phyloP scores from a whole-genome alignment of 2,113 vertebrate genomes.

The Percina caprodes region DNA sequence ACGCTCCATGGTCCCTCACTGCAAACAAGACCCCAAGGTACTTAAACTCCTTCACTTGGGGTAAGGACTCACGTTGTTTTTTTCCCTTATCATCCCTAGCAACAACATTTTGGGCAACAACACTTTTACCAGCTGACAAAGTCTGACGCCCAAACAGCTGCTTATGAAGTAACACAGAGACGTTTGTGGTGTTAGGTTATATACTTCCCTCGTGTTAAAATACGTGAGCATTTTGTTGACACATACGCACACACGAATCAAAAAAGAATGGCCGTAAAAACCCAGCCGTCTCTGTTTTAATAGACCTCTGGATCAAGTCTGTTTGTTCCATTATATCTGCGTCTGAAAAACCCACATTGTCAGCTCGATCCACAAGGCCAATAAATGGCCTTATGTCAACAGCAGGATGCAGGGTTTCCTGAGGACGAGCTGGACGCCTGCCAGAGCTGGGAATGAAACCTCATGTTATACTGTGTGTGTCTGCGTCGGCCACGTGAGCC shows the following conservation, averaged over 20 bases:
- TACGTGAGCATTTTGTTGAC: background rate
- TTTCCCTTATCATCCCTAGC: too few relatives aligned
- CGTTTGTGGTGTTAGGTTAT: too few relatives aligned
- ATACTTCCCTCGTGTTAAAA: too few relatives aligned
- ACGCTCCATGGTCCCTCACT: too few relatives aligned
- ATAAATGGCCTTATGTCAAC: conserved; percentile 11
- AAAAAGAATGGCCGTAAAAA: background rate
- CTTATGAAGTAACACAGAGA: too few relatives aligned
- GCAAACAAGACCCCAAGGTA: too few relatives aligned
- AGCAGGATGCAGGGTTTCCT: conserved; percentile 43
- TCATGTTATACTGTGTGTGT: background rate
- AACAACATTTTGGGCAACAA: too few relatives aligned
- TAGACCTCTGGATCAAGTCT: conserved; percentile 8
- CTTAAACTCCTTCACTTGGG: too few relatives aligned
- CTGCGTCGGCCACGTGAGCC: background rate
- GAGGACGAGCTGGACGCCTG: conserved; percentile 36
- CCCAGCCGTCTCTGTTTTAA: background rate
- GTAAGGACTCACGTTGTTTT: too few relatives aligned
- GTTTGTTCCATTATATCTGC: conserved; percentile 34
- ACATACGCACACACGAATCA: background rate
- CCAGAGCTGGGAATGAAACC: conserved; percentile 37
- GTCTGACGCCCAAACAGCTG: background rate
- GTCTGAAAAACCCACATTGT: conserved; percentile 10
- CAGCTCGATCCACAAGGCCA: background rate
- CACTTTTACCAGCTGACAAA: background rate